These are phyloP conservation scores for Limnephilus auricula DNA, from an alignment of 2,888 invertebrate species.

Conservation along the genomic window DNA sequence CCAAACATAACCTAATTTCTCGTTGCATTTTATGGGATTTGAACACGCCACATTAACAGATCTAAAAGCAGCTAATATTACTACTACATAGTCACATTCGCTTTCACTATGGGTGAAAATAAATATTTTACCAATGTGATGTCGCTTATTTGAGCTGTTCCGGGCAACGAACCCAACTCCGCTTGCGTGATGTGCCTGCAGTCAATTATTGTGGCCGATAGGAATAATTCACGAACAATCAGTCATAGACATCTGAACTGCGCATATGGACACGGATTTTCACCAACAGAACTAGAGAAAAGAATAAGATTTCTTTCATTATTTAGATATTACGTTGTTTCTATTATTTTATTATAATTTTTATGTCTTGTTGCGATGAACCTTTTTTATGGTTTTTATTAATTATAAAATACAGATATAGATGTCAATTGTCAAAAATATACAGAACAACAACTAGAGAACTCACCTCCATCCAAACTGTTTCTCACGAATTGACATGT, in stretches of 20 bases:
- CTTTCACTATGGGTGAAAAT: neutral
- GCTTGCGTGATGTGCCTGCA: slow-evolving; percentile 25
- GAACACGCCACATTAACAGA: neutral
- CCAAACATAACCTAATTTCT: neutral
- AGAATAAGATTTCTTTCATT: neutral
- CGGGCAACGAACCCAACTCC: neutral
- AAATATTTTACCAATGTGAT: neutral
- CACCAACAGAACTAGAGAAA: neutral
- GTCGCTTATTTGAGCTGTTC: slow-evolving; percentile 6
- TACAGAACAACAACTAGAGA: no score
- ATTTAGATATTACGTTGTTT: neutral
- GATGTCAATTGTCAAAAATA: no score
- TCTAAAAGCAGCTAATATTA: neutral
- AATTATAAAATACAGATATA: no score
- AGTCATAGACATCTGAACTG: slow-evolving; percentile 21
- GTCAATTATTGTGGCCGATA: slow-evolving; percentile 28
- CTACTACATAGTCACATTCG: neutral
- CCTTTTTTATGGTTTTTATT: no score
- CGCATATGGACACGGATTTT: neutral
- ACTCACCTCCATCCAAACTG: no score
- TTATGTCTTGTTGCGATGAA: no score
- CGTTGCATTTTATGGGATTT: neutral
- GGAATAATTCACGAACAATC: slow-evolving; percentile 41
- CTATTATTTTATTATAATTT: neutral
- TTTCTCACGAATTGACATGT: no score